A percentile compares a stretch with the other conserved stretches of the same genome.
Conservation (phyloP, 2,888 invertebrate species). For the Laothoe populi region DNA sequence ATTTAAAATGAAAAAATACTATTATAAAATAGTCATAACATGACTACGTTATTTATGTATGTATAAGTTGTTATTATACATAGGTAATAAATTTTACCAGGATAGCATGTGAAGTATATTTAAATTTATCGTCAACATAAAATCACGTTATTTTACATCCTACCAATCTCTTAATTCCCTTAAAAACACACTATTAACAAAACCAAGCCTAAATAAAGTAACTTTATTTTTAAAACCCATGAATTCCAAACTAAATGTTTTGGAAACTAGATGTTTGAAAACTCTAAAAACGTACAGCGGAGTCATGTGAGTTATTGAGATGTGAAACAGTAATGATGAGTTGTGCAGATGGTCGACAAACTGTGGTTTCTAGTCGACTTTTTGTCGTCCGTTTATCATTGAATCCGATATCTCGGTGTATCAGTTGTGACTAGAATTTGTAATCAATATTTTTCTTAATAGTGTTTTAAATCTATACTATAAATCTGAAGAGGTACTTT, state of each 20-base stretch:
- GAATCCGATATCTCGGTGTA: not conserved
- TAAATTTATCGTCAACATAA: not conserved
- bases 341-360: not conserved
- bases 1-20: no score
- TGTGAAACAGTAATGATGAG: conserved; percentile 16
- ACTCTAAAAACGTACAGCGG: conserved; percentile 20
- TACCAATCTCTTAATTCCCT: not conserved
- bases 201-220: conserved; percentile 5
- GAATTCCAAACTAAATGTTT: conserved; percentile 26
- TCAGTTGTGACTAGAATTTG: not conserved
- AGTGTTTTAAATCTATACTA: no score
- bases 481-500: no score
- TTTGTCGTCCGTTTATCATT: not conserved
- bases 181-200: conserved; percentile 12
- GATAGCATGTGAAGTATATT: not conserved
- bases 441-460: no score
- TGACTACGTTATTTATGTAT: no score
- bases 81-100: not conserved
- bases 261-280: conserved; percentile 25
- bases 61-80: no score
- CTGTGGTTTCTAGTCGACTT: not conserved
- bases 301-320: conserved; percentile 24
- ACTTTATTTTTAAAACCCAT: conserved; percentile 27
- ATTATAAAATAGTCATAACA: no score
- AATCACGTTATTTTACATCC: not conserved